Conservation (phyloP, 2,888 invertebrate genomes). For the Julus scanicus region DNA sequence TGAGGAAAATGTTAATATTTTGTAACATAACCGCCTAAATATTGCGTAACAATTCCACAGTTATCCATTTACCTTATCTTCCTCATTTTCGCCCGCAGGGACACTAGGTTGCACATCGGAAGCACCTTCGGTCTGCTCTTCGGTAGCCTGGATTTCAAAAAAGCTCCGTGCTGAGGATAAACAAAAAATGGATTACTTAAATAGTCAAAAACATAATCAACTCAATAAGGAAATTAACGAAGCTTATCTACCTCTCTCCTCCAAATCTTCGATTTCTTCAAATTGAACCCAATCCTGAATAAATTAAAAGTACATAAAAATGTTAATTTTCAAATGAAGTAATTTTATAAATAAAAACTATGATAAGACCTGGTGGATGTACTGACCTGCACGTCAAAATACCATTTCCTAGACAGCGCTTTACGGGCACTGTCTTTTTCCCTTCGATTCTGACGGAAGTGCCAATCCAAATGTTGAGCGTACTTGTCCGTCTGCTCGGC, state of each 20-base stretch:
- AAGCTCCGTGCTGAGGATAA: conserved; percentile 80
- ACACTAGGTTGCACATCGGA: conserved; percentile 69
- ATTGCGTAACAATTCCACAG: too few relatives aligned
- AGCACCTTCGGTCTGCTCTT: conserved; percentile 68
- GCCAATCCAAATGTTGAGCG: conserved; percentile 96
- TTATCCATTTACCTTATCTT: conserved; percentile 68
- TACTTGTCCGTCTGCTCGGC: conserved; percentile 90
- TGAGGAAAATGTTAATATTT: too few relatives aligned
- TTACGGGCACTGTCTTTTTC: conserved; percentile 87
- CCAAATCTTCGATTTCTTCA: conserved; percentile 91
- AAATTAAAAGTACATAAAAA: conserved; percentile 48
- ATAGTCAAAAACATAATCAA: conserved; percentile 50
- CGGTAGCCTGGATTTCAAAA: conserved; percentile 77
- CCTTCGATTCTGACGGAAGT: conserved; percentile 91
- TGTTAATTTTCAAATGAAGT: neutral
- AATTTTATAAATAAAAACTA: neutral
- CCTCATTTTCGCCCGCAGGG: conserved; percentile 71
- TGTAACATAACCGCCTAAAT: too few relatives aligned
- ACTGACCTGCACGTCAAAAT: conserved; percentile 75
- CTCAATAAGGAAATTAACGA: neutral
- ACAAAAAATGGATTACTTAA: neutral
- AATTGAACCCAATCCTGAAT: conserved; percentile 92
- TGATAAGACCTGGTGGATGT: neutral
- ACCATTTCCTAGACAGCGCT: conserved; percentile 88
- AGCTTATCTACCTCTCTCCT: conserved; percentile 74